Percentiles rank a stretch among this genome's conserved stretches.
Evolutionary conservation across 2,888 invertebrate genomes (phyloP).

Genomic region (Zhuqinia jingwanae): DNA sequence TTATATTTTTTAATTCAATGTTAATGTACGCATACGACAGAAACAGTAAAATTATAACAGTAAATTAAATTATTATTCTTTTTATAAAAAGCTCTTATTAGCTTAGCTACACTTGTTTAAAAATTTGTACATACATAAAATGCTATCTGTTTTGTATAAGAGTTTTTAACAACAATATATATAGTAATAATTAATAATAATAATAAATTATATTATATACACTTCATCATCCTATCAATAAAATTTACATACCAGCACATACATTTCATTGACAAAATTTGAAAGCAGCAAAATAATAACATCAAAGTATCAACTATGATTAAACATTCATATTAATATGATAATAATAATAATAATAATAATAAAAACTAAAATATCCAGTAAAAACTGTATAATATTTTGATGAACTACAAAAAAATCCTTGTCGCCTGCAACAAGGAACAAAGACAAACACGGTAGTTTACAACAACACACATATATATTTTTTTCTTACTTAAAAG

Average conservation of each 20-base stretch:
- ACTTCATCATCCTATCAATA: conserved; percentile 30
- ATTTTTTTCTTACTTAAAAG: conserved; percentile 35
- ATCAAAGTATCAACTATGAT: neutral
- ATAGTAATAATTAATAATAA: neutral
- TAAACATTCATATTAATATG: neutral
- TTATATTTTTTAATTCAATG: neutral
- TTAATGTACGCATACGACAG: conserved; percentile 20
- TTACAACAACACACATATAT: conserved; percentile 21
- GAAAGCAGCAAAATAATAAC: conserved; percentile 11
- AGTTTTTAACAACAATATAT: neutral
- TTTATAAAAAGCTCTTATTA: conserved; percentile 45
- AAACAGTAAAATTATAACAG: conserved; percentile 11
- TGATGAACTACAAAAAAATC: conserved; percentile 39
- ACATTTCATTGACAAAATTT: conserved; percentile 48
- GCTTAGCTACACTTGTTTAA: conserved; percentile 20
- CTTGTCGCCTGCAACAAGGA: conserved; percentile 68
- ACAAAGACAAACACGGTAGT: conserved; percentile 39
- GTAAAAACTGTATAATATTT: conserved; percentile 21
- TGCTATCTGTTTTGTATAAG: conserved; percentile 42
- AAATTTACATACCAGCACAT: conserved; percentile 47
- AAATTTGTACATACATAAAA: conserved; percentile 62
- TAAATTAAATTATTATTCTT: conserved; percentile 7
- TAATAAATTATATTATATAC: conserved; percentile 46
- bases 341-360: neutral
- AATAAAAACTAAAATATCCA: neutral